Conservation (phyloP, 2,797 vertebrate species). For the Botia almorhae region DNA sequence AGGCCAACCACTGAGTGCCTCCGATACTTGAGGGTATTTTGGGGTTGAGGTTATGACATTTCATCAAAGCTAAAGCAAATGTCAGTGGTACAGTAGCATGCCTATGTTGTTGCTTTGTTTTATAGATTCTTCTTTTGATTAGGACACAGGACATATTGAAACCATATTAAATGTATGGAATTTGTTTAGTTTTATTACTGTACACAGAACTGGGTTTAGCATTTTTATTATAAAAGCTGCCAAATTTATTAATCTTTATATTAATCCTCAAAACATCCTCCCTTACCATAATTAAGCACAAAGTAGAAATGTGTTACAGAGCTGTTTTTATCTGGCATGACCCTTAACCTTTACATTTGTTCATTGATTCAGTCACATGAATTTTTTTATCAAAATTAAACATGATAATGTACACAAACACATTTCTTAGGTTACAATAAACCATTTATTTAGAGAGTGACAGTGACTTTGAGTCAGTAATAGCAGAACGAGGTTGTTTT, state of each 20-base stretch:
- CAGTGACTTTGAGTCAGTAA: background rate
- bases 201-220: constrained; percentile 41
- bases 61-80: constrained; percentile 54
- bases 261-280: constrained; percentile 15
- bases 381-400: background rate
- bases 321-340: background rate
- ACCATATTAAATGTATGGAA: constrained; percentile 49
- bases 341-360: background rate
- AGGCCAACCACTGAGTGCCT: constrained; percentile 42
- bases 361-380: background rate
- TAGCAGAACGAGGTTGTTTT: background rate
- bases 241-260: constrained; percentile 46
- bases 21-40: constrained; percentile 35
- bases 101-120: constrained; percentile 66
- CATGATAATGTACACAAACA: background rate
- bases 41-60: constrained; percentile 44
- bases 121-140: constrained; percentile 63
- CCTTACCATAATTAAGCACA: constrained; percentile 12
- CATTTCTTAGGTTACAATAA: background rate
- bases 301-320: background rate
- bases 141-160: constrained; percentile 57
- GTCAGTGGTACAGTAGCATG: constrained; percentile 58
- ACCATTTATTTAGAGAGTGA: background rate
- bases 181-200: constrained; percentile 26
- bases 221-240: constrained; percentile 50